phyloP scores from a whole-genome alignment of 2,888 invertebrate species.

The Adelognathus sp. region DNA sequence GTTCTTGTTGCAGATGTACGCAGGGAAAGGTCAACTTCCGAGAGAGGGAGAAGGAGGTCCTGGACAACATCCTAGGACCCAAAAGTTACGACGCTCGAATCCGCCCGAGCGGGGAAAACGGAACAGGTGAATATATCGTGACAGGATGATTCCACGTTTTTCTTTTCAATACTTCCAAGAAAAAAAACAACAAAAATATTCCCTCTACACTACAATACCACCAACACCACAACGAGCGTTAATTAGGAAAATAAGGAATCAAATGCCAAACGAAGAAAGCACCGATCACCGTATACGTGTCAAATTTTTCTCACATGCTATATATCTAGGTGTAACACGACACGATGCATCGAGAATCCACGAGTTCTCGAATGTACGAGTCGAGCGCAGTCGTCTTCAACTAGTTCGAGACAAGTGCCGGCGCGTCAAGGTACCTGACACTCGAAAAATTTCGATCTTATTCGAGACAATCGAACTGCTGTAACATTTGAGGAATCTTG shows the following conservation, averaged over 20 bases:
- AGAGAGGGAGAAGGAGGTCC: constrained; percentile 96
- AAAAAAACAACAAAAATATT: constrained; percentile 9
- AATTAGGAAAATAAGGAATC: not conserved
- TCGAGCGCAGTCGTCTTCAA: not conserved
- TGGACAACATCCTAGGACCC: constrained; percentile 95
- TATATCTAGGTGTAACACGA: constrained; percentile 9
- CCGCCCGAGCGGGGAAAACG: constrained; percentile 95
- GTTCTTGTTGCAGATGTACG: constrained; percentile 86
- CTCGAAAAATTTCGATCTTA: no score
- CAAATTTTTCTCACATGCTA: not conserved
- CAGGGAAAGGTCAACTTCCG: constrained; percentile 94
- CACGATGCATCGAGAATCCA: not conserved
- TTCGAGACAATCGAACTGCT: not conserved
- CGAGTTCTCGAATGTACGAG: not conserved
- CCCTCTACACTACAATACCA: constrained; percentile 17
- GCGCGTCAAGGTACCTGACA: no score
- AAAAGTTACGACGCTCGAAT: constrained; percentile 96
- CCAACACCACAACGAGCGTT: constrained; percentile 7
- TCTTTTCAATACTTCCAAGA: constrained; percentile 13
- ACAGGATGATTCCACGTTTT: constrained; percentile 9
- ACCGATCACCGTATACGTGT: not conserved
- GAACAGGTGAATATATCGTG: constrained; percentile 89
- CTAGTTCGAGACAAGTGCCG: not conserved
- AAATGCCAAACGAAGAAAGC: not conserved
- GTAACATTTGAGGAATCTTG: no score